Percentiles rank a stretch among this genome's conserved stretches.
Evolutionary conservation across 2,888 invertebrate genomes (phyloP).

Genomic region (Lasioglossum zephyrum): DNA sequence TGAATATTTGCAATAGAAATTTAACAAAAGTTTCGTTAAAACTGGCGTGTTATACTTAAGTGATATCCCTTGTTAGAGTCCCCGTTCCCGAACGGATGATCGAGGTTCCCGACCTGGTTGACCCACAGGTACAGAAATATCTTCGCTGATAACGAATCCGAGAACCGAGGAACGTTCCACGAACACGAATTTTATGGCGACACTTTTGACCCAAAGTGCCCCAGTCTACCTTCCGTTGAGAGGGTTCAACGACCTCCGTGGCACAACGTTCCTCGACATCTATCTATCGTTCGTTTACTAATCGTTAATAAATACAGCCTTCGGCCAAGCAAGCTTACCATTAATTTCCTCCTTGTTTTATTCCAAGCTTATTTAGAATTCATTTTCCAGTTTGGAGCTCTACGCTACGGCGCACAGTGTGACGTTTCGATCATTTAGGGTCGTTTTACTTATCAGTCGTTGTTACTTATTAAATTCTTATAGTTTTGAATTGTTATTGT

Average conservation of each 20-base stretch:
- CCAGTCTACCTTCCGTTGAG: slow-evolving; percentile 23
- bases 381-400: background rate
- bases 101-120: slow-evolving; percentile 48
- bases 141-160: slow-evolving; percentile 59
- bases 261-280: slow-evolving; percentile 31
- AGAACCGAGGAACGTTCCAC: slow-evolving; percentile 33
- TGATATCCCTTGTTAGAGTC: background rate
- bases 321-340: background rate
- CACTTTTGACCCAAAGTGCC: slow-evolving; percentile 54
- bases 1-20: too few relatives aligned
- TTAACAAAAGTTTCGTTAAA: background rate
- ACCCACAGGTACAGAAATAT: slow-evolving; percentile 55
- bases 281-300: slow-evolving; percentile 36
- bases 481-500: too few relatives aligned
- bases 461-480: too few relatives aligned
- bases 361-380: slow-evolving; percentile 10
- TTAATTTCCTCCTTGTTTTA: background rate
- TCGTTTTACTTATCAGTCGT: too few relatives aligned
- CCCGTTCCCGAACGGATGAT: slow-evolving; percentile 37
- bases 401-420: background rate
- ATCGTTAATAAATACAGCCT: background rate
- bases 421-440: too few relatives aligned
- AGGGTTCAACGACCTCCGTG: slow-evolving; percentile 43
- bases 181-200: slow-evolving; percentile 56
- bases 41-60: background rate